These are phyloP conservation scores for Agriopis marginaria DNA, from an alignment of 2,888 invertebrate species.

Conservation along the genomic window DNA sequence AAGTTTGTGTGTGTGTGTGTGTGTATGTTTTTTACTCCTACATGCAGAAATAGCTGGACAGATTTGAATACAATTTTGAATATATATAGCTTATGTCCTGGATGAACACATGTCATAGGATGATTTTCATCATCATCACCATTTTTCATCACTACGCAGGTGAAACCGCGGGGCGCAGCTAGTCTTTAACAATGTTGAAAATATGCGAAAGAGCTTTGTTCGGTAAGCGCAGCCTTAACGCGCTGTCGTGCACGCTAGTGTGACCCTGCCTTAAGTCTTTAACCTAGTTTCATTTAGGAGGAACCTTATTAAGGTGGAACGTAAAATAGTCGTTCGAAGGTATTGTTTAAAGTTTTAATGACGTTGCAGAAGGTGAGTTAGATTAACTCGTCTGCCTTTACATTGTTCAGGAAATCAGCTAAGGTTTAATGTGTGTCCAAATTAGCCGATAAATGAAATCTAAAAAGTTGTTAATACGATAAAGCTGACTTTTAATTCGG, in stretches of 20 bases:
- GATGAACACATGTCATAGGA: too few species aligned
- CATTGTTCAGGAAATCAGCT: slow-evolving; percentile 24
- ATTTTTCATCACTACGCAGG: too few species aligned
- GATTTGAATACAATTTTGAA: too few species aligned
- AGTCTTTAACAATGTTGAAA: not conserved
- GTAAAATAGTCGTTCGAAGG: slow-evolving; percentile 35
- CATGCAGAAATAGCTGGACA: too few species aligned
- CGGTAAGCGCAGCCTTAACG: too few species aligned
- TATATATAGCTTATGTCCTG: too few species aligned
- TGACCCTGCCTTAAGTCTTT: slow-evolving; percentile 18
- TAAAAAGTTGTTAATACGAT: not conserved
- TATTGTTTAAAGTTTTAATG: slow-evolving; percentile 39
- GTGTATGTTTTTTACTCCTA: too few species aligned
- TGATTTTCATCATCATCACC: too few species aligned
- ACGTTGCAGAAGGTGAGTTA: slow-evolving; percentile 26
- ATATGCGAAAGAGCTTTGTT: not conserved
- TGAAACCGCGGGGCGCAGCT: too few species aligned
- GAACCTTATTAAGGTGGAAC: slow-evolving; percentile 32
- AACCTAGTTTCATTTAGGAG: slow-evolving; percentile 33
- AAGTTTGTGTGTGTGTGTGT: too few species aligned
- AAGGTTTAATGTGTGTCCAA: slow-evolving; percentile 6
- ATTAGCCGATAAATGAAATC: not conserved
- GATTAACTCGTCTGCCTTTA: slow-evolving; percentile 25
- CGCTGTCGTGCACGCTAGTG: not conserved
- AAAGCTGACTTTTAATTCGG: too few species aligned